Evolutionary conservation across 2,797 vertebrate species (phyloP), one percentile per base, ranked within the genome.

Genomic region (Crenichthys baileyi): DNA sequence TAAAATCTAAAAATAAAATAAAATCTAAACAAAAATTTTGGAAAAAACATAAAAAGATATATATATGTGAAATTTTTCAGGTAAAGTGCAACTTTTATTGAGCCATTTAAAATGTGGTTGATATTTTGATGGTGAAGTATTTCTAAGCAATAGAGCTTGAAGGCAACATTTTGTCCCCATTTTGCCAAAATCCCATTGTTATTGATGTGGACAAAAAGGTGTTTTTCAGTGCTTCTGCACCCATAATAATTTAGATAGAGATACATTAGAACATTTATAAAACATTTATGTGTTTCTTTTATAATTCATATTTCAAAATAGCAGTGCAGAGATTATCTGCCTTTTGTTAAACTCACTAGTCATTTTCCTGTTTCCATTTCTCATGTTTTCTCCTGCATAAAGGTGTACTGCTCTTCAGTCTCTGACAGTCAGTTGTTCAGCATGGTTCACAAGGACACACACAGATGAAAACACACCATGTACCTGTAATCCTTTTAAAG

Each of bases 401-500:
- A 3, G 31, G 44, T 39, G 44, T 24, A n/a, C 22, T n/a, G 63
- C 71, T 70, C 84, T 73, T 44, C 18, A 36, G 63, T 70, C 24
- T 77, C 80, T 44, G 83, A 77, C 77, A 77, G 70, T 79, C 46
- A n/a, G 72, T 78, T 76, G 74, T 76, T 76, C 79, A 67, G 11
- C 15, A 0, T 18, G 29, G 68, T 86, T 76, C 82, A 70, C n/a
- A 82, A 83, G 63, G 80, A 90, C 51, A 72, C 50, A 60, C 29
- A 56, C 55, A 63, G 51, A 73, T 68, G 76, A 60, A 89, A 80
- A 82, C 68, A 81, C 72, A 79, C 67, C n/a, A 20, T 77, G 83
- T 84, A 80, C 78, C 75, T n/a, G 7, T 0, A 58, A 78, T 84
- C 61, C 79, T 79, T 78, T 61, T 44, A 81, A 89, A 88, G 83